phyloP scores from a whole-genome alignment of 2,888 invertebrate species.

The Andrena minutula region DNA sequence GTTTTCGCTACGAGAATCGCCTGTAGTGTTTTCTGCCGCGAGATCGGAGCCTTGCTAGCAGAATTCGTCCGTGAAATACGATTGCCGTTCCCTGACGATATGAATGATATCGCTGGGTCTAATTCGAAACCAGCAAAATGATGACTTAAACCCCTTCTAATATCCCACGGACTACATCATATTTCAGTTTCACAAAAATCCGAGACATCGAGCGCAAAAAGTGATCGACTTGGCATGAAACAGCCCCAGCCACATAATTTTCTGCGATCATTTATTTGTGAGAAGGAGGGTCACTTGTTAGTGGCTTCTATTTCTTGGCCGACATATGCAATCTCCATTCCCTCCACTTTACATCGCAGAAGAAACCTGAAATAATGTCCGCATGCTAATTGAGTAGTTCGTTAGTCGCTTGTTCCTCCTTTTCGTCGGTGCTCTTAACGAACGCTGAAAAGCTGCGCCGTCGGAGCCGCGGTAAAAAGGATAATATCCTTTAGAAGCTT shows the following conservation, averaged over 20 bases:
- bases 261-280: too few species aligned
- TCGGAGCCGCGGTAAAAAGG: slow-evolving; percentile 9
- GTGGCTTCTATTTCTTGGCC: neutral
- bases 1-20: slow-evolving; percentile 63
- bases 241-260: too few species aligned
- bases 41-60: too few species aligned
- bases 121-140: too few species aligned
- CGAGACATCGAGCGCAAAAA: too few species aligned
- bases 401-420: slow-evolving; percentile 26
- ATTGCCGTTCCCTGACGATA: slow-evolving; percentile 1
- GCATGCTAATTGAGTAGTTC: slow-evolving; percentile 30
- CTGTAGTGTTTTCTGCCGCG: slow-evolving; percentile 21
- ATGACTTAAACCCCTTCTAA: too few species aligned
- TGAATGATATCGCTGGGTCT: too few species aligned
- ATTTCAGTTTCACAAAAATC: too few species aligned
- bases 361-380: slow-evolving; percentile 2
- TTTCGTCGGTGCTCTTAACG: slow-evolving; percentile 17
- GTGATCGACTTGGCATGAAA: too few species aligned
- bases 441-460: neutral
- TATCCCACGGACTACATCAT: too few species aligned
- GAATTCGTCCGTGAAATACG: slow-evolving; percentile 32
- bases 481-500: neutral
- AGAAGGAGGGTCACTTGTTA: too few species aligned
- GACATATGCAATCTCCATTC: neutral
- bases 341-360: slow-evolving; percentile 7